Base-by-base conservation (phyloP, 1,140 invertebrate species). In the Orussus abietinus region DNA sequence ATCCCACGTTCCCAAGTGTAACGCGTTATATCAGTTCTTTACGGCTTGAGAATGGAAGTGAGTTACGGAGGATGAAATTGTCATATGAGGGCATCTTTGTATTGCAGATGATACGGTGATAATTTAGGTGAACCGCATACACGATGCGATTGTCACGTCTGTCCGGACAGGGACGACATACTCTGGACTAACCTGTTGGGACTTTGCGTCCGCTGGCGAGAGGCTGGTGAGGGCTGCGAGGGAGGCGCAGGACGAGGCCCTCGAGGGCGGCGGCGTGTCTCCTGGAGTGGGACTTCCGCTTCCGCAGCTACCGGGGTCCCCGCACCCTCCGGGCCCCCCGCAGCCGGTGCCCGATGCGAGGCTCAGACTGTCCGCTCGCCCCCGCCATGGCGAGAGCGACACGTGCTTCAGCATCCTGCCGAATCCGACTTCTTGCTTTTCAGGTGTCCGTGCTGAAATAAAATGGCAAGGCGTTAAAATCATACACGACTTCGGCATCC, bases 401-500 rank as follows among this genome's bases (percentile, higher is more conserved):
- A 92, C 88, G 84, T 90, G 88, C 75, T 90, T 90, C 78, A 90
- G 76, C 88, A 92, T 92, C 71, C 50, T 64, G 41, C 49, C 28
- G 18, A 7, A 1, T 33, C 49, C 13, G 31, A 32, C 17, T 17
- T 32, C 31, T 17, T 32, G 31, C 7, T 5, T 14, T 26, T n/a
- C n/a, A n/a, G n/a, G n/a, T n/a, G n/a, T 10, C 3, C 12, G 12
- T 52, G 36, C 1, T 45, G 40, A 40, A 12, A 7, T 12, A 15
- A 57, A 45, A 12, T 6, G 13, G 25, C 10, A 38, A 26, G 21
- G 29, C 13, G 18, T 26, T 36, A 12, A 15, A 19, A 38, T 39
- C 9, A 43, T 35, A 47, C 35, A 26, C 11, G 12, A 14, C 43
- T 52, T 40, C 42, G 40, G 42, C n/a, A n/a, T n/a, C n/a, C n/a